phyloP scores from a whole-genome alignment of 2,797 vertebrate species.

The Gallinago nigripennis region DNA sequence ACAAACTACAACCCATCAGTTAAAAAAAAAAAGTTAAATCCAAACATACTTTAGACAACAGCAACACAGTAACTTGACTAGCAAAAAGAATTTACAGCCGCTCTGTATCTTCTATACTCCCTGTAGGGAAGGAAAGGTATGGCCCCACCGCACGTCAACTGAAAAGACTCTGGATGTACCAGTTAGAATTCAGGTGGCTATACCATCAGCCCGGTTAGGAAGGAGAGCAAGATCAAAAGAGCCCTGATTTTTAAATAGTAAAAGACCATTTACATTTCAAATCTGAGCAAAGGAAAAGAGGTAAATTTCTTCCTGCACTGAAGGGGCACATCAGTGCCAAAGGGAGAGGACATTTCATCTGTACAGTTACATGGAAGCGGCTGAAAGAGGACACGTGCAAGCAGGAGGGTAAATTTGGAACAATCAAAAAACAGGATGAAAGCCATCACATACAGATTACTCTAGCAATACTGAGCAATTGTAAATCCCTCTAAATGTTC shows the following conservation, averaged over 20 bases:
- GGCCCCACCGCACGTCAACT: not conserved
- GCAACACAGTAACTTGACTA: not conserved
- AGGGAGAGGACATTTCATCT: not conserved
- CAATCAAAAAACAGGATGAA: not conserved
- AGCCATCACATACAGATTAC: not conserved
- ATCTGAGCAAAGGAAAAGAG: not conserved
- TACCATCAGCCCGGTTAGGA: not conserved
- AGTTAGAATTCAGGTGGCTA: not conserved
- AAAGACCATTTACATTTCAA: not conserved
- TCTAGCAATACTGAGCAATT: not conserved
- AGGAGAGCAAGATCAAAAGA: not conserved
- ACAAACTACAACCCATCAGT: not conserved
- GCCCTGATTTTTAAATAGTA: not conserved
- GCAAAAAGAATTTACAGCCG: not conserved
- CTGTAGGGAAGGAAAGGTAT: not conserved
- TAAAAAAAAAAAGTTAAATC: not conserved
- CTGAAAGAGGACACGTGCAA: fast-evolving
- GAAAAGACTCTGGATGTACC: no score
- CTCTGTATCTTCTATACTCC: fast-evolving
- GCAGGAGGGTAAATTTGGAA: not conserved
- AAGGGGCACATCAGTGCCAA: not conserved
- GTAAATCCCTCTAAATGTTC: not conserved
- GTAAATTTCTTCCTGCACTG: not conserved
- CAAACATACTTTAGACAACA: not conserved
- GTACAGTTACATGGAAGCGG: fast-evolving